Base-by-base conservation (phyloP, 2,888 invertebrate genomes). In the Heliconius erato region DNA sequence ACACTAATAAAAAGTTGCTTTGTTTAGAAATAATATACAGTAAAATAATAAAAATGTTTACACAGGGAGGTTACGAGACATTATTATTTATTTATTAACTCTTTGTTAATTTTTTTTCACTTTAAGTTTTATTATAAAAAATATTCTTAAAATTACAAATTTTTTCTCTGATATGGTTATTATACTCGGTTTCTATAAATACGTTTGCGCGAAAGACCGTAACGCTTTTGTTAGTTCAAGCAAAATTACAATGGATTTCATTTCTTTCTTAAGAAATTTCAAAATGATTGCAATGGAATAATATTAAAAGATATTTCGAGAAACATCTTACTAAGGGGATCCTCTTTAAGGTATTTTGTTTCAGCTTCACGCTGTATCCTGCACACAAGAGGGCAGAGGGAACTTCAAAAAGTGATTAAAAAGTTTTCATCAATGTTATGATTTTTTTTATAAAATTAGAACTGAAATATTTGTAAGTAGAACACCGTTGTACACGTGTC, bases 401-500 rank as follows among this genome's bases (percentile, higher is more conserved):
- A 40, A 40, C 40, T 40, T 40, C 11, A 40, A 40, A 40, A 49
- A 16, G 16, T 49, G 16, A 49, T 49, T 49, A 5, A 19, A 59
- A 23, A n/a, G n/a, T 9, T 23, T 59, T 59, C 23, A 59, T 23
- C 6, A 59, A 19, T n/a, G 23, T 59, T 7, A 59, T 7, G 11
- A n/a, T 1, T 2, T 54, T 54, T 23, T 23, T 28, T 28, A 28
- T n/a, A 49, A 49, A 74, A 54, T 74, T 6, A n/a, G 0, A 76
- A 14, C 71, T 65, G 7, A 35, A 74, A 74, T 67, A 68, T 76
- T 65, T 63, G 11, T 54, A 74, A 74, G 16, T 44, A 11, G 67
- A 80, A 74, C 80, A 54, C 74, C 49, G 49, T 76, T 80, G 74
- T 68, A 68, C 80, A 80, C 80, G 80, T 80, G 74, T 49, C 44